Conservation (phyloP, 2,113 vertebrate genomes). For the Hydrolagus affinis region DNA sequence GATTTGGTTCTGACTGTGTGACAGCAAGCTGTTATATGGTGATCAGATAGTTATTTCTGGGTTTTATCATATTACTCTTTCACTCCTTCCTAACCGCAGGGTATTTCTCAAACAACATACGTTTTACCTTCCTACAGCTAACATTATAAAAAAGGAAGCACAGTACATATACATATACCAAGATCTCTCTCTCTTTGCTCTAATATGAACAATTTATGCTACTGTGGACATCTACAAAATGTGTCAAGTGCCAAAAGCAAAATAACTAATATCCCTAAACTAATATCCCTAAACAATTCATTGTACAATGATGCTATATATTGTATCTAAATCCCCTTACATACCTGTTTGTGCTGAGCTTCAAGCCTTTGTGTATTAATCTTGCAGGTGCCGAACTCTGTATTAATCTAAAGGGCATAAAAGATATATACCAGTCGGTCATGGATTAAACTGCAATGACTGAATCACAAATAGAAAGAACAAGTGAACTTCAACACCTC, state of each 20-base stretch:
- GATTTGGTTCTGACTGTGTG: too few species aligned
- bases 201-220: not conserved
- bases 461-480: not conserved
- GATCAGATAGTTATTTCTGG: too few species aligned
- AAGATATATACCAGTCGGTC: not conserved
- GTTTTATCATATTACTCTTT: too few species aligned
- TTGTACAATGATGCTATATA: not conserved
- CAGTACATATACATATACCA: too few species aligned
- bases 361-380: constrained; percentile 36
- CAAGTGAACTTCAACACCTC: not conserved
- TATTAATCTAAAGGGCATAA: constrained; percentile 36
- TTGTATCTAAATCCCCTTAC: not conserved
- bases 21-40: too few species aligned
- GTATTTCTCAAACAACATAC: too few species aligned
- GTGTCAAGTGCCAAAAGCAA: too few species aligned
- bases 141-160: too few species aligned
- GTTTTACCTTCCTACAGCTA: too few species aligned
- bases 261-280: not conserved
- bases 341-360: constrained; percentile 39
- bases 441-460: not conserved
- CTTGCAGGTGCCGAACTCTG: constrained; percentile 41
- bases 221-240: not conserved
- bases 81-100: too few species aligned
- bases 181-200: not conserved
- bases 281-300: not conserved